Conservation (phyloP, 2,113 vertebrate genomes). For the Lagopus leucura region DNA sequence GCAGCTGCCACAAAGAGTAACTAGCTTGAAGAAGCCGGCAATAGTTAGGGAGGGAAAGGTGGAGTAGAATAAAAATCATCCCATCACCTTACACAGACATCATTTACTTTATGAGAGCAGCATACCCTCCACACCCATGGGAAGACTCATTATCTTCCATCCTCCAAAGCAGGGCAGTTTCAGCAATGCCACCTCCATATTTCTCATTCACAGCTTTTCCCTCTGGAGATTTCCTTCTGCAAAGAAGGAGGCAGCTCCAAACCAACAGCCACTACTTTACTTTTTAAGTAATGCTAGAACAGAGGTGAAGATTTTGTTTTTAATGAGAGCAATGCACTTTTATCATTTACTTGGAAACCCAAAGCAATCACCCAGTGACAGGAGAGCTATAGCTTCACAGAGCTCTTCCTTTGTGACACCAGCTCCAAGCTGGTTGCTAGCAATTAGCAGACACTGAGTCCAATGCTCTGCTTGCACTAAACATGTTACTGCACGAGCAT, state of each 20-base stretch:
- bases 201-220: neutral
- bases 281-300: neutral
- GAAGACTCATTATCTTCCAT: neutral
- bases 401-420: neutral
- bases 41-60: neutral
- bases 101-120: neutral
- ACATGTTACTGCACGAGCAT: neutral
- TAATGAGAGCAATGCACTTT: neutral
- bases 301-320: neutral
- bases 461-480: neutral
- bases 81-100: neutral
- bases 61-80: neutral
- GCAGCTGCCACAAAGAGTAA: neutral
- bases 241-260: neutral
- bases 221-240: neutral
- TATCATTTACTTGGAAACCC: rapidly evolving
- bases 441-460: neutral
- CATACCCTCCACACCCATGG: rapidly evolving
- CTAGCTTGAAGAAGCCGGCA: neutral
- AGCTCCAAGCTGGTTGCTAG: neutral
- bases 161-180: neutral
- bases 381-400: rapidly evolving
- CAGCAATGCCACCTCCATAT: neutral
- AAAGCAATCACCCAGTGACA: neutral
- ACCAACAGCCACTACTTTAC: rapidly evolving